Percentiles rank a stretch among this genome's conserved stretches.
phyloP scores from a whole-genome alignment of 2,888 invertebrate genomes.

The Dorcus hopei region DNA sequence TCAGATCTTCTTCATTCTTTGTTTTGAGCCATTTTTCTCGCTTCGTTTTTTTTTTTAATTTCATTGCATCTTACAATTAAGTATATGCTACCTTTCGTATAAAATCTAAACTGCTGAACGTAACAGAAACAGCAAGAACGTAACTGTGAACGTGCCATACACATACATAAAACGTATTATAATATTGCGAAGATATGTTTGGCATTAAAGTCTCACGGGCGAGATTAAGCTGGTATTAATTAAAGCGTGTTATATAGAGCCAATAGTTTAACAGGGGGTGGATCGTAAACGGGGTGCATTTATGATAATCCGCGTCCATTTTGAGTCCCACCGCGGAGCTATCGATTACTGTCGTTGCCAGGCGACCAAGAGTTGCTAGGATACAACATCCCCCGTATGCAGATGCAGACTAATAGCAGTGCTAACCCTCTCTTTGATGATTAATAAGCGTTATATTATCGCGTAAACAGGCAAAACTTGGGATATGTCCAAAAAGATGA shows the following conservation, averaged over 20 bases:
- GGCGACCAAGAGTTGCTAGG: constrained; percentile 26
- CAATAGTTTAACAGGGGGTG: constrained; percentile 28
- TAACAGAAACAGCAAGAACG: too few species aligned
- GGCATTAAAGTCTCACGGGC: constrained; percentile 8
- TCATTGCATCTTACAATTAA: too few species aligned
- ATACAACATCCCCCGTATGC: constrained; percentile 27
- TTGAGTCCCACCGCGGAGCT: constrained; percentile 32
- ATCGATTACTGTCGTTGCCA: constrained; percentile 32
- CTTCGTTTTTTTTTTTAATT: too few species aligned
- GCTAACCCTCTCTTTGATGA: constrained; percentile 12
- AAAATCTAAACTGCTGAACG: too few species aligned
- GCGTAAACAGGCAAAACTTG: background rate
- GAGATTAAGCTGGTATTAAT: constrained; percentile 25
- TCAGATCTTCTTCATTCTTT: too few species aligned
- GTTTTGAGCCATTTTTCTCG: too few species aligned
- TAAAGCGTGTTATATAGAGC: constrained; percentile 18
- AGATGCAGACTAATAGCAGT: constrained; percentile 20
- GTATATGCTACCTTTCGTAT: too few species aligned
- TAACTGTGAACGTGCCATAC: too few species aligned
- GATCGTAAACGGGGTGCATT: constrained; percentile 27
- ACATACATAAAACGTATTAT: background rate
- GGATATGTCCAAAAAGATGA: background rate
- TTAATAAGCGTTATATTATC: constrained; percentile 5
- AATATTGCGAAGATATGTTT: constrained; percentile 4
- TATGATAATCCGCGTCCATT: constrained; percentile 34